A percentile compares a stretch with the other conserved stretches of the same genome.
phyloP scores from a whole-genome alignment of 2,113 vertebrate genomes.

The Leptocoma aspasia region DNA sequence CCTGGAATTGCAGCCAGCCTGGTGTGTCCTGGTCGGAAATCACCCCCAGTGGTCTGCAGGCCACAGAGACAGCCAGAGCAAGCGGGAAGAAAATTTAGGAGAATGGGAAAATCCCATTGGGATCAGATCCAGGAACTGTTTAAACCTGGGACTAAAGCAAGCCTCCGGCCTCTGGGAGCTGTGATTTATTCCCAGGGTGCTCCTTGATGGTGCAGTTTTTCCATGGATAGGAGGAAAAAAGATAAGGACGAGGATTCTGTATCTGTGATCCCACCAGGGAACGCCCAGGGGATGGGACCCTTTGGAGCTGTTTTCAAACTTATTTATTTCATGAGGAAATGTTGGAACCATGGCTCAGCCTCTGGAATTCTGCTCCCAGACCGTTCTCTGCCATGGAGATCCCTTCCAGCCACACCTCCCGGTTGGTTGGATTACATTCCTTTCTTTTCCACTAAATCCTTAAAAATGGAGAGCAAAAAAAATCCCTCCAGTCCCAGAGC shows the following conservation, averaged over 20 bases:
- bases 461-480: accelerated
- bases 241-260: accelerated
- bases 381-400: accelerated
- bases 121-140: neutral
- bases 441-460: neutral
- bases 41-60: neutral
- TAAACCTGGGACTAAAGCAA: neutral
- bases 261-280: neutral
- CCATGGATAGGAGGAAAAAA: neutral
- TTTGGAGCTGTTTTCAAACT: neutral
- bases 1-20: neutral
- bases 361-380: neutral
- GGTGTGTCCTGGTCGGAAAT: neutral
- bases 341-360: neutral
- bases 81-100: accelerated
- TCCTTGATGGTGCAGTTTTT: neutral
- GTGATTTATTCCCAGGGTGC: neutral
- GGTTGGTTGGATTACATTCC: accelerated
- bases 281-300: neutral
- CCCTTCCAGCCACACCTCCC: neutral
- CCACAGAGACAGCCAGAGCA: accelerated
- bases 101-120: accelerated
- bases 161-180: accelerated
- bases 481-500: neutral
- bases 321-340: accelerated